phyloP scores from a whole-genome alignment of 2,888 invertebrate species.

The Coenonympha arcania region DNA sequence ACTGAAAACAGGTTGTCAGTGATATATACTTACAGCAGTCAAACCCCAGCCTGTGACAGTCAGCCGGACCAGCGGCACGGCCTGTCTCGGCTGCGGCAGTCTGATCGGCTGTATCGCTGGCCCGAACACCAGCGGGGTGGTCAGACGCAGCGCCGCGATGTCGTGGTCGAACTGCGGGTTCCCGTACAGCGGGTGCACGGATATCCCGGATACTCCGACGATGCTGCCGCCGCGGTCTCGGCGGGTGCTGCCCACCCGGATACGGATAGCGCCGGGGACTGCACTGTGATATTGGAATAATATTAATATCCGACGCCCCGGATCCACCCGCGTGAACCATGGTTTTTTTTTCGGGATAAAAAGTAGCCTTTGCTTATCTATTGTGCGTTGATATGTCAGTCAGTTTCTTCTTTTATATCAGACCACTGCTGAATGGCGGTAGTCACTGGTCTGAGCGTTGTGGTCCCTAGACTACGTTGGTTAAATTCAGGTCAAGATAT shows the following conservation, averaged over 20 bases:
- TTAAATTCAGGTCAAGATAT: too few species aligned
- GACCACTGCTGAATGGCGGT: too few species aligned
- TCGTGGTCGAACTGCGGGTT: conserved; percentile 63
- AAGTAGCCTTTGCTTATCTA: too few species aligned
- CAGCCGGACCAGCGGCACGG: conserved; percentile 57
- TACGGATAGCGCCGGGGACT: conserved; percentile 37
- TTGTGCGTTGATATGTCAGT: too few species aligned
- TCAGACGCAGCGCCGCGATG: conserved; percentile 55
- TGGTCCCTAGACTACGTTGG: too few species aligned
- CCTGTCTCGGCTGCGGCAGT: conserved; percentile 48
- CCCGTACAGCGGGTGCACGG: conserved; percentile 58
- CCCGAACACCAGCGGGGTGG: conserved; percentile 48
- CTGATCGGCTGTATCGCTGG: conserved; percentile 48
- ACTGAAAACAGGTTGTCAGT: too few species aligned
- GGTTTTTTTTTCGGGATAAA: too few species aligned
- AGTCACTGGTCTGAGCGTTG: too few species aligned
- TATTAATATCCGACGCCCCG: too few species aligned
- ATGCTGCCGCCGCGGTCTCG: conserved; percentile 64
- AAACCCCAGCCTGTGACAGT: conserved; percentile 70
- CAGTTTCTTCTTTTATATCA: too few species aligned
- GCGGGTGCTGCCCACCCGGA: conserved; percentile 64
- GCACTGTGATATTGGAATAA: too few species aligned
- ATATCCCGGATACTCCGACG: conserved; percentile 52
- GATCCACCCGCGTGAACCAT: too few species aligned
- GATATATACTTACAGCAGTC: conserved; percentile 56